phyloP scores from a whole-genome alignment of 2,113 vertebrate genomes.

The Gasterosteus aculeatus region DNA sequence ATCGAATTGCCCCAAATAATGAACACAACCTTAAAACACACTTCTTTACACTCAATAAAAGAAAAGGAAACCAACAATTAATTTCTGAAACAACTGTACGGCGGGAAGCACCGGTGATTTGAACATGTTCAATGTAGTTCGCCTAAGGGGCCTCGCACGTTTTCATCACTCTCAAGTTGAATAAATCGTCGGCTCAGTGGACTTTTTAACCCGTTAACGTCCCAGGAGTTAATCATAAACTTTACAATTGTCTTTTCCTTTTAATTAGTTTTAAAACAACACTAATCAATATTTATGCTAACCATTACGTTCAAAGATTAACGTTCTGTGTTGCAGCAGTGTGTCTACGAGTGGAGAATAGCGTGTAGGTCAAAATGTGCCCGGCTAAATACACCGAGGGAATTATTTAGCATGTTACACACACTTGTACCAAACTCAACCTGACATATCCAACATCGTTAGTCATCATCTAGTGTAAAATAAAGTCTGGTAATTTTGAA shows the following conservation, averaged over 20 bases:
- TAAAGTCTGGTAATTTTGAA: neutral
- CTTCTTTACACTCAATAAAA: constrained; percentile 2
- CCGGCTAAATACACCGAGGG: neutral
- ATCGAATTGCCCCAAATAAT: constrained; percentile 13
- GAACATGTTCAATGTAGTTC: constrained; percentile 13
- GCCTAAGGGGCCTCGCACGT: neutral
- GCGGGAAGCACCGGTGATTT: constrained; percentile 33
- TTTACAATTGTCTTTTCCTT: neutral
- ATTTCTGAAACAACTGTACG: constrained; percentile 18
- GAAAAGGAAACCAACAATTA: constrained; percentile 8
- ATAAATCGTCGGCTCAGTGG: neutral
- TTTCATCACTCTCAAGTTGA: neutral
- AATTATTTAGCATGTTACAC: neutral
- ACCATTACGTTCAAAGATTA: neutral
- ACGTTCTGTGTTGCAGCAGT: neutral
- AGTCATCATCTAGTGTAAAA: neutral
- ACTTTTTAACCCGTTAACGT: neutral
- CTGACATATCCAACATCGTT: neutral
- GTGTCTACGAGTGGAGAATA: too few species aligned
- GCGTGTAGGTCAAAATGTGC: too few species aligned
- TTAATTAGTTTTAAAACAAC: neutral
- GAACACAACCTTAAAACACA: constrained; percentile 5
- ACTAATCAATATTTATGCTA: neutral
- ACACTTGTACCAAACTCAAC: neutral
- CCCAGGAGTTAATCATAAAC: neutral